Conservation (phyloP, 2,888 invertebrate species). For the Brachypalpus laphriformis region DNA sequence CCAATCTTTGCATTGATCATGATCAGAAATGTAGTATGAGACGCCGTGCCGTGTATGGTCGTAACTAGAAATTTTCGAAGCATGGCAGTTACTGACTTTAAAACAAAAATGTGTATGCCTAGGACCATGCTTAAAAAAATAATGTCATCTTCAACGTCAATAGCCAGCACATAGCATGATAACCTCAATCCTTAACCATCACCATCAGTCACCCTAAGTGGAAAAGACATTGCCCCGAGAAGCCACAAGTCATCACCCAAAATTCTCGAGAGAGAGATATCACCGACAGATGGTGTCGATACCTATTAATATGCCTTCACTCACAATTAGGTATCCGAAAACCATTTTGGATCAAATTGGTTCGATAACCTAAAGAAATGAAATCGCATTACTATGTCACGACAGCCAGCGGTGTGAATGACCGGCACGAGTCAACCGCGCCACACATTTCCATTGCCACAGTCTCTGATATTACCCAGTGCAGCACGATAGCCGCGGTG, state of each 20-base stretch:
- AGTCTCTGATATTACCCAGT: background rate
- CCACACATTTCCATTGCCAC: background rate
- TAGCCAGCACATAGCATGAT: background rate
- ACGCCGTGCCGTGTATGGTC: too few species aligned
- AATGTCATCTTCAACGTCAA: too few species aligned
- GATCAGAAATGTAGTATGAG: too few species aligned
- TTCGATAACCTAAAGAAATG: slow-evolving; percentile 30
- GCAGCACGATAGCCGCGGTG: background rate
- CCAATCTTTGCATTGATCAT: too few species aligned
- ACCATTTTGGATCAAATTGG: slow-evolving; percentile 36
- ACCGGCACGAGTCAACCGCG: slow-evolving; percentile 55
- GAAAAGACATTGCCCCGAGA: background rate
- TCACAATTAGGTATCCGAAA: slow-evolving; percentile 17
- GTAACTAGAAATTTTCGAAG: too few species aligned
- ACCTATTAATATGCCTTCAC: background rate
- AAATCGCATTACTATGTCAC: slow-evolving; percentile 42
- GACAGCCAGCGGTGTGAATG: slow-evolving; percentile 43
- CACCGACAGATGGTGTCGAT: slow-evolving; percentile 10
- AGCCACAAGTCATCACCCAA: background rate
- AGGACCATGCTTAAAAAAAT: too few species aligned
- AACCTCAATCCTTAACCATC: background rate
- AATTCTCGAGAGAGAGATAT: background rate
- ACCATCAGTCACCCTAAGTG: background rate
- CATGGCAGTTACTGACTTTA: too few species aligned
- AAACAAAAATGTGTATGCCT: too few species aligned